Evolutionary conservation across 1,140 invertebrate genomes (phyloP).

Genomic region (Heliconius nattereri): DNA sequence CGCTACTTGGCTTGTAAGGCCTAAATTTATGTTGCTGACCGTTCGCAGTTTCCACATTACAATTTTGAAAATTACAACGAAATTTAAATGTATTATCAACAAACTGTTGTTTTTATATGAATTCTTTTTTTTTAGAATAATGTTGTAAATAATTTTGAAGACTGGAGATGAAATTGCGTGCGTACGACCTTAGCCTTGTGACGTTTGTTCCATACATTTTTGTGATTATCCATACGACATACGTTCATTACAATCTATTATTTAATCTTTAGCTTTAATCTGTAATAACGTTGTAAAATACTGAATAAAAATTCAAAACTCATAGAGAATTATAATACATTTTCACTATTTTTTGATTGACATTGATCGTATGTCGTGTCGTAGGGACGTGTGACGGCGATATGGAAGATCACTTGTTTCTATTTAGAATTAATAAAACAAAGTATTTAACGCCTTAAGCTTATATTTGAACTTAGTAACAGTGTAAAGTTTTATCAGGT

Average conservation of each 20-base stretch:
- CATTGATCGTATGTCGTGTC: background rate
- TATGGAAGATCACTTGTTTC: background rate
- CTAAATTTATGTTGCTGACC: background rate
- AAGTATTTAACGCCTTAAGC: slow-evolving; percentile 27
- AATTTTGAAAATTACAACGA: slow-evolving; percentile 25
- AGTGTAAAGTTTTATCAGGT: slow-evolving; percentile 28
- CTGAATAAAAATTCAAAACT: background rate
- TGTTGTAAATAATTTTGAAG: slow-evolving; percentile 27
- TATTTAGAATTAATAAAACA: slow-evolving; percentile 1
- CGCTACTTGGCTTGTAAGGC: background rate
- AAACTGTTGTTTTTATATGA: slow-evolving; percentile 26
- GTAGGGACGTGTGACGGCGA: background rate
- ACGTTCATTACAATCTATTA: background rate
- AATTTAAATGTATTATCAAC: slow-evolving; percentile 16
- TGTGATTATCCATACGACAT: background rate
- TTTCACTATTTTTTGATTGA: too few species aligned
- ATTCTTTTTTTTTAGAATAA: background rate
- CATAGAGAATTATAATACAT: background rate
- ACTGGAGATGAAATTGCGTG: slow-evolving; percentile 12
- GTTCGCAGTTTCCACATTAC: too few species aligned
- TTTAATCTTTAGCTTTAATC: background rate
- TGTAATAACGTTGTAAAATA: background rate
- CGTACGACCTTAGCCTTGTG: slow-evolving; percentile 1
- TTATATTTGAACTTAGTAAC: slow-evolving; percentile 29
- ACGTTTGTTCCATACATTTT: background rate